phyloP scores from a whole-genome alignment of 2,888 invertebrate genomes.

The Tachina grossa region DNA sequence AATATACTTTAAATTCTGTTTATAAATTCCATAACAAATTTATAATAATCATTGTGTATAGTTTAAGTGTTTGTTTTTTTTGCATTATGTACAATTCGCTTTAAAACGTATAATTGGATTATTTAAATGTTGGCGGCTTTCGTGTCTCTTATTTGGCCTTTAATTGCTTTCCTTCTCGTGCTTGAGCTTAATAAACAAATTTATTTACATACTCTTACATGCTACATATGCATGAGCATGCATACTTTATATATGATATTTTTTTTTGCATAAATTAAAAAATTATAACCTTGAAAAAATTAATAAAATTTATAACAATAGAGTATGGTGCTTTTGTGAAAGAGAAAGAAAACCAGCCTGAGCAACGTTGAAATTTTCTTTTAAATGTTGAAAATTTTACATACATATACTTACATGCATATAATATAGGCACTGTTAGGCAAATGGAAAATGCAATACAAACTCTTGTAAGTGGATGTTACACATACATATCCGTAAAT shows the following conservation, averaged over 20 bases:
- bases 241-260: neutral
- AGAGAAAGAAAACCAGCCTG: neutral
- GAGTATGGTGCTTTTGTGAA: neutral
- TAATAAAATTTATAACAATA: conserved; percentile 14
- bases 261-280: neutral
- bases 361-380: too few relatives aligned
- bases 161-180: neutral
- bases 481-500: too few relatives aligned
- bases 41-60: conserved; percentile 6
- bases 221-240: too few relatives aligned
- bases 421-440: too few relatives aligned
- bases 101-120: conserved; percentile 35
- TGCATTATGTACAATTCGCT: neutral
- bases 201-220: neutral
- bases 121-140: conserved; percentile 32
- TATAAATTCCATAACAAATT: conserved; percentile 28
- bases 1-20: neutral
- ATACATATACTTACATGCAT: too few relatives aligned
- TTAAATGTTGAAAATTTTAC: too few relatives aligned
- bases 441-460: too few relatives aligned
- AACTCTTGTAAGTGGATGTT: too few relatives aligned
- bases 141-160: conserved; percentile 5
- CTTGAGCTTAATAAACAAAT: conserved; percentile 21
- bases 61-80: neutral
- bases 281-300: conserved; percentile 10